Base-by-base conservation (phyloP, 2,888 invertebrate genomes). In the Tetragonisca angustula region DNA sequence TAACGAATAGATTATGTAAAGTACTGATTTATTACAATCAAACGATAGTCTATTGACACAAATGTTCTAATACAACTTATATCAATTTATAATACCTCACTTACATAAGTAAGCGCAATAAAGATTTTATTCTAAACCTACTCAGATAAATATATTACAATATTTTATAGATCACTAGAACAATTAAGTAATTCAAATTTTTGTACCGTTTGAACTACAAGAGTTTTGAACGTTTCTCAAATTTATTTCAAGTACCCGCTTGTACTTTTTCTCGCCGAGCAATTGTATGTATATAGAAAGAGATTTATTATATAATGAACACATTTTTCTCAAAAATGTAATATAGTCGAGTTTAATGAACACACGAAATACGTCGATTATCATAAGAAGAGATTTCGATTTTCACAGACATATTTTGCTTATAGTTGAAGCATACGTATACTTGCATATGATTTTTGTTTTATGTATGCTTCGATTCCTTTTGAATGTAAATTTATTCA, bases 91-190 rank as follows among this genome's bases (percentile, higher is more conserved):
- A 82, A 81, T 86, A 56, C 52, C 88, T 88, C 86, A 87, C 87
- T 89, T 91, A 91, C 91, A 86, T 83, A 80, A 89, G 87, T 87
- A 90, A 91, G 87, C 89, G 87, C 78, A 88, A 90, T 89, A 88
- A 86, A 89, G 87, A 86, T 85, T 87, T 75, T 87, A 88, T 76
- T 73, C 89, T 91, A 91, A 79, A 79, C 70, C 89, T 91, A 91
- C 81, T 89, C 85, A 88, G 90, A 87, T 88, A 90, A 90, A 89
- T 88, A 87, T 91, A 87, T 91, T 89, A 90, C 88, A 90, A 82
- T 87, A 85, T 73, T 73, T 78, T 76, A 43, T 43, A 68, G 69
- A 79, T 84, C 65, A 68, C 81, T 85, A 84, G 73, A 87, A 75
- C 76, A 72, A 61, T 76, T 64, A 77, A 67, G 75, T 87, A 76